A percentile compares a stretch with the other conserved stretches of the same genome.
Conservation (phyloP, 2,113 vertebrate genomes). For the Aplodontia rufa region DNA sequence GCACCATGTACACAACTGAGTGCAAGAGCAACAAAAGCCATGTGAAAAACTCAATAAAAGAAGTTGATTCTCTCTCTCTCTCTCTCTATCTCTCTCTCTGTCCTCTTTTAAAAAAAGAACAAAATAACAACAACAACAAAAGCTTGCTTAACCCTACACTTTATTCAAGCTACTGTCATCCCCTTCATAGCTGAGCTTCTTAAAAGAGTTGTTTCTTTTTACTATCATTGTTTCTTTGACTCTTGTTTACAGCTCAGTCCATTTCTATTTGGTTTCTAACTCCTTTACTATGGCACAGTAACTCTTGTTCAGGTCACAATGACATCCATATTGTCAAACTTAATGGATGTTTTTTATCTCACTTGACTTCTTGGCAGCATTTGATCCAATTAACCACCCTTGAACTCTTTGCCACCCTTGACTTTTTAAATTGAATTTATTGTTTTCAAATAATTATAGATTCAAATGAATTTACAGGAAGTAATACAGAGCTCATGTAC, state of each 20-base stretch:
- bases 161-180: neutral
- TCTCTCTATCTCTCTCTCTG: no score
- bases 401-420: neutral
- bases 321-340: neutral
- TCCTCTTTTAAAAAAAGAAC: no score
- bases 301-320: neutral
- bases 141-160: neutral
- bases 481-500: neutral
- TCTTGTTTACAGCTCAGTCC: neutral
- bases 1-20: no score
- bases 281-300: neutral
- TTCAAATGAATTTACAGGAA: neutral
- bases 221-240: neutral
- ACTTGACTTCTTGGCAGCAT: neutral
- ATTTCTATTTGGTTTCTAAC: neutral
- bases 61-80: no score
- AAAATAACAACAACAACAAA: neutral
- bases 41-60: no score
- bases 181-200: neutral
- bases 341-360: neutral
- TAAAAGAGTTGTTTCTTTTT: neutral
- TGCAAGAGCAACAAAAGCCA: no score
- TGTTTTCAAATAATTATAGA: neutral
- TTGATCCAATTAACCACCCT: neutral
- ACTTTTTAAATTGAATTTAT: neutral